These are phyloP conservation scores for Drosophila setosimentum DNA, from an alignment of 2,888 invertebrate species.

Conservation along the genomic window DNA sequence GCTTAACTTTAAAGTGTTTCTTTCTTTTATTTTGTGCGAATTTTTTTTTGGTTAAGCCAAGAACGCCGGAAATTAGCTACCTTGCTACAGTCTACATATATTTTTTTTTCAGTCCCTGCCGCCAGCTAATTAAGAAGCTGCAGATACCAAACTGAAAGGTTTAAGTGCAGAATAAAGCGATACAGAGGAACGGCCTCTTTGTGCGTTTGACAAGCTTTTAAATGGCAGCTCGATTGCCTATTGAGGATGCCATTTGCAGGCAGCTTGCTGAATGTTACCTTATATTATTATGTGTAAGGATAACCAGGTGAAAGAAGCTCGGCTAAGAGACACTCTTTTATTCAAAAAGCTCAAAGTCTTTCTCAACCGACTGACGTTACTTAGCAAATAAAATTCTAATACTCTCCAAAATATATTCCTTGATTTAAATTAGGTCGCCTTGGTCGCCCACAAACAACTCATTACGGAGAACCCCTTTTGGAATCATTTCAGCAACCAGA, in stretches of 20 bases:
- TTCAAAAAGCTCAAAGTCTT: too few relatives aligned
- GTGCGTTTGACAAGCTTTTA: conserved; percentile 66
- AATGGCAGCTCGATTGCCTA: conserved; percentile 54
- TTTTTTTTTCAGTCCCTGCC: neutral
- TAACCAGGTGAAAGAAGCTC: neutral
- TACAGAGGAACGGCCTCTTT: conserved; percentile 10
- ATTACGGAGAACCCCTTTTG: too few relatives aligned
- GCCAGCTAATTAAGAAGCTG: conserved; percentile 65
- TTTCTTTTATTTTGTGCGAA: conserved; percentile 29
- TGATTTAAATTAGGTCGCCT: too few relatives aligned
- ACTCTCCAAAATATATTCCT: too few relatives aligned
- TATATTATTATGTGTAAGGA: conserved; percentile 11
- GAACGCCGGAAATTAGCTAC: conserved; percentile 68
- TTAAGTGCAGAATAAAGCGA: neutral
- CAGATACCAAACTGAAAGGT: conserved; percentile 18
- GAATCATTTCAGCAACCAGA: too few relatives aligned
- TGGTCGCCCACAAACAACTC: too few relatives aligned
- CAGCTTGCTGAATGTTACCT: conserved; percentile 23
- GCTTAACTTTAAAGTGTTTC: conserved; percentile 21
- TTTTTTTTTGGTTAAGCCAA: conserved; percentile 25
- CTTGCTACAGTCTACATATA: conserved; percentile 34
- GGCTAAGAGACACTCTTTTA: too few relatives aligned
- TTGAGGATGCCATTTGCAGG: conserved; percentile 62
- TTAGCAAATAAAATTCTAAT: too few relatives aligned
- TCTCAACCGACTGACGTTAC: too few relatives aligned